Percentiles rank a stretch among this genome's conserved stretches.
Conservation (phyloP, 2,797 vertebrate species). For the Linurgus olivaceus region DNA sequence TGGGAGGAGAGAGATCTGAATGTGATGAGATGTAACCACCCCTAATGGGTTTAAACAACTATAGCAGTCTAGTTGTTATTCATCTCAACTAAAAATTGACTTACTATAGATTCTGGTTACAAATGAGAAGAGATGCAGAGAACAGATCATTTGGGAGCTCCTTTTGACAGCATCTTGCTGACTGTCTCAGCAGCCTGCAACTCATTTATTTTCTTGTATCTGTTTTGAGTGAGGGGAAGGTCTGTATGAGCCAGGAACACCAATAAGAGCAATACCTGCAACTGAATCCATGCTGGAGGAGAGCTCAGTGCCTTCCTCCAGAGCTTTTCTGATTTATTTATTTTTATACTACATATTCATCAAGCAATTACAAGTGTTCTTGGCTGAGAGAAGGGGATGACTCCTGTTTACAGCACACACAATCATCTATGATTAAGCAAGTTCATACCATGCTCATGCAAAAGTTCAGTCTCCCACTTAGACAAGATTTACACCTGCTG, state of each 20-base stretch:
- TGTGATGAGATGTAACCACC: neutral
- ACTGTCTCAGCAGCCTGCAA: neutral
- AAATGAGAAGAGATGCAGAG: neutral
- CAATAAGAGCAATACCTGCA: neutral
- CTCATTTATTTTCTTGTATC: neutral
- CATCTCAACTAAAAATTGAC: neutral
- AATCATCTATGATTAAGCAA: conserved; percentile 18
- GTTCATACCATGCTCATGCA: neutral
- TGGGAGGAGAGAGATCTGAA: neutral
- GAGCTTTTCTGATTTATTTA: neutral
- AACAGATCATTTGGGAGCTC: neutral
- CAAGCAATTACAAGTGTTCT: neutral
- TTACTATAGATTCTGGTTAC: neutral
- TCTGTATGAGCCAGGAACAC: neutral
- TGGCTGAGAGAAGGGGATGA: neutral
- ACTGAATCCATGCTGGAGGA: neutral
- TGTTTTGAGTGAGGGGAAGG: neutral
- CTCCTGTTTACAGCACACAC: conserved; percentile 28
- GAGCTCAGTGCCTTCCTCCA: neutral
- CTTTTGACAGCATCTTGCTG: neutral
- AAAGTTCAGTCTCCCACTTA: neutral
- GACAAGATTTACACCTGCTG: neutral
- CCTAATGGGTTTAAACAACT: neutral
- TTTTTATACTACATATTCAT: neutral
- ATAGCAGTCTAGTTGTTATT: neutral